A percentile compares a stretch with the other conserved stretches of the same genome.
Conservation (phyloP, 2,797 vertebrate species). For the Thamnophis elegans region DNA sequence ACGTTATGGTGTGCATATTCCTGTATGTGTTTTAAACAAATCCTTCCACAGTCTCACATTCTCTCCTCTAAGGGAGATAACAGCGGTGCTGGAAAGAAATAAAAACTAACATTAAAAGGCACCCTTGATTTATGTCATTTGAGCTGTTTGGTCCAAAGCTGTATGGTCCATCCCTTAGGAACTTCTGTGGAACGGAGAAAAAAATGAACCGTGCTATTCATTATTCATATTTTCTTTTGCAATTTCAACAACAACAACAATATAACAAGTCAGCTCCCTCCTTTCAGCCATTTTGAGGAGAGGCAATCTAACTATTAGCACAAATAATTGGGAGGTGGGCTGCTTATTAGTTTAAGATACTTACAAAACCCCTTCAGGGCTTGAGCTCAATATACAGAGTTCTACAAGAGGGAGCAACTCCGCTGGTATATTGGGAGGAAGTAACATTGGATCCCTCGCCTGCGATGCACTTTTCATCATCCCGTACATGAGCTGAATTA, state of each 20-base stretch:
- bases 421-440: neutral
- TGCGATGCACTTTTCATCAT: neutral
- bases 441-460: neutral
- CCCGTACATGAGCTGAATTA: neutral
- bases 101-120: neutral
- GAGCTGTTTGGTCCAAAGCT: neutral
- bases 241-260: neutral
- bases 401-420: neutral
- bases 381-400: neutral
- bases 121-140: neutral
- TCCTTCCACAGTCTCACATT: neutral
- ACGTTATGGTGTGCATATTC: neutral
- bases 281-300: neutral
- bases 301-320: neutral
- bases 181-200: neutral
- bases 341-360: neutral
- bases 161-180: neutral
- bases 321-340: neutral
- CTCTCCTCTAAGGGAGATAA: conserved; percentile 1
- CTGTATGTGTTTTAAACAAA: neutral
- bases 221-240: neutral
- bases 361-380: neutral
- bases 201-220: neutral
- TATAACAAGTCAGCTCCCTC: neutral
- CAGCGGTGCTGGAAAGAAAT: neutral